These are phyloP conservation scores for Xiphydria camelus DNA, from an alignment of 2,888 invertebrate genomes.

Conservation along the genomic window DNA sequence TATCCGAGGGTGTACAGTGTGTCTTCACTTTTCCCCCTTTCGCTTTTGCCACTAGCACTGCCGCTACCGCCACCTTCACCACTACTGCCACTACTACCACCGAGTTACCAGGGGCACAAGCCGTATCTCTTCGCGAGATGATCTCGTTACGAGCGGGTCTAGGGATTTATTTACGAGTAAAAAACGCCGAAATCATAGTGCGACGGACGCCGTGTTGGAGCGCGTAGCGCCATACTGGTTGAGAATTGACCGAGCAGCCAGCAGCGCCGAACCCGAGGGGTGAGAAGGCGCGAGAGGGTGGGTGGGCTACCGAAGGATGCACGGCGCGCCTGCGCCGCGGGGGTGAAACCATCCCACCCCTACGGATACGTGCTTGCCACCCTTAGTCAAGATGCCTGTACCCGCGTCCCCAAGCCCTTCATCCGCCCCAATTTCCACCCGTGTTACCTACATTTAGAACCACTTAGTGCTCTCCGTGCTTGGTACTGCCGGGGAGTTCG, in stretches of 20 bases:
- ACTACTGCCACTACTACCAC: too few relatives aligned
- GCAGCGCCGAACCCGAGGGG: slow-evolving; percentile 32
- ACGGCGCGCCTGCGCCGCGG: slow-evolving; percentile 5
- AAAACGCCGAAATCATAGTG: slow-evolving; percentile 19
- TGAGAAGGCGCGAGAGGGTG: slow-evolving; percentile 5
- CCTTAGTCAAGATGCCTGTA: slow-evolving; percentile 9
- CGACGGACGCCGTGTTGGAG: slow-evolving; percentile 40
- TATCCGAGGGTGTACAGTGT: neutral
- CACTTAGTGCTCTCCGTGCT: slow-evolving; percentile 3
- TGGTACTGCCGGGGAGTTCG: too few relatives aligned
- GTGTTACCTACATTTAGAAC: slow-evolving; percentile 21
- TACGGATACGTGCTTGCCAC: neutral
- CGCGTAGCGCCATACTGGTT: slow-evolving; percentile 55
- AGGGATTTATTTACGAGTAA: slow-evolving; percentile 1
- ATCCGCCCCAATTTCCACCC: slow-evolving; percentile 23
- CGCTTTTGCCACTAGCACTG: neutral
- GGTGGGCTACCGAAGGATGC: slow-evolving; percentile 12
- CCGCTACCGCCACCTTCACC: neutral
- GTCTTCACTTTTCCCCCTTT: neutral
- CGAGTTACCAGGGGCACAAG: too few relatives aligned
- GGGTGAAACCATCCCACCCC: neutral
- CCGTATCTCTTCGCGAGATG: too few relatives aligned
- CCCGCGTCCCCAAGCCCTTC: slow-evolving; percentile 17
- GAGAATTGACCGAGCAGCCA: slow-evolving; percentile 52
- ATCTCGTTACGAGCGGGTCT: too few relatives aligned